These are phyloP conservation scores for Acanthopagrus latus DNA, from an alignment of 2,797 vertebrate genomes.

Conservation along the genomic window DNA sequence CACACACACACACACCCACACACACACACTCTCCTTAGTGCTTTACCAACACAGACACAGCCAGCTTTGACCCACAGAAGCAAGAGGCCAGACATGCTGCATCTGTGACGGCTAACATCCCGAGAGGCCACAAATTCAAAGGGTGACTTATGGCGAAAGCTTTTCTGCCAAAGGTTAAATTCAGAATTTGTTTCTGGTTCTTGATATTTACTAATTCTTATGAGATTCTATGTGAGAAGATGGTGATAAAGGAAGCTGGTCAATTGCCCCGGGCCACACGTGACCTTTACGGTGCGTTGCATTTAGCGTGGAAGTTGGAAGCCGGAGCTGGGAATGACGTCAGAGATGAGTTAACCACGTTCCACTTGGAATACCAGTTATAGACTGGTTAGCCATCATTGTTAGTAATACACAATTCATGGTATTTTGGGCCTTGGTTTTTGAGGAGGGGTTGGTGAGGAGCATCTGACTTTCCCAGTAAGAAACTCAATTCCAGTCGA, in stretches of 20 bases:
- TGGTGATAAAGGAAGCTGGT: slow-evolving; percentile 4
- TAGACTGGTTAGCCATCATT: too few relatives aligned
- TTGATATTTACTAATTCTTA: slow-evolving; percentile 35
- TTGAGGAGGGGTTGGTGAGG: too few relatives aligned
- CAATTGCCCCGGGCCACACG: slow-evolving; percentile 13
- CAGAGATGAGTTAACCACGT: too few relatives aligned
- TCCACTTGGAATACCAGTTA: too few relatives aligned
- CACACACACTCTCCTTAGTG: slow-evolving; percentile 52
- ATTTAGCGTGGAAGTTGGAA: too few relatives aligned
- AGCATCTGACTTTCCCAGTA: too few relatives aligned
- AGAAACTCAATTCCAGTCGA: too few relatives aligned
- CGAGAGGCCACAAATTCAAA: slow-evolving; percentile 51
- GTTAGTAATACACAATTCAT: too few relatives aligned
- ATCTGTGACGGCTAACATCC: slow-evolving; percentile 63
- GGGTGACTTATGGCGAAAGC: slow-evolving; percentile 45
- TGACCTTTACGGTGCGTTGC: background rate
- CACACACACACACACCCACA: slow-evolving; percentile 31
- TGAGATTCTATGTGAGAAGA: slow-evolving; percentile 20
- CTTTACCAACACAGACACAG: slow-evolving; percentile 60
- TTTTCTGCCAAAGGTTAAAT: slow-evolving; percentile 58
- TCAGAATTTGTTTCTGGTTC: slow-evolving; percentile 42
- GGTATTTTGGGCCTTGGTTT: too few relatives aligned
- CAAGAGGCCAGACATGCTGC: slow-evolving; percentile 67
- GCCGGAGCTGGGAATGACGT: too few relatives aligned
- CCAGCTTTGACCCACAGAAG: slow-evolving; percentile 71